phyloP scores from a whole-genome alignment of 2,888 invertebrate species.

The Leptarthrus brevirostris region DNA sequence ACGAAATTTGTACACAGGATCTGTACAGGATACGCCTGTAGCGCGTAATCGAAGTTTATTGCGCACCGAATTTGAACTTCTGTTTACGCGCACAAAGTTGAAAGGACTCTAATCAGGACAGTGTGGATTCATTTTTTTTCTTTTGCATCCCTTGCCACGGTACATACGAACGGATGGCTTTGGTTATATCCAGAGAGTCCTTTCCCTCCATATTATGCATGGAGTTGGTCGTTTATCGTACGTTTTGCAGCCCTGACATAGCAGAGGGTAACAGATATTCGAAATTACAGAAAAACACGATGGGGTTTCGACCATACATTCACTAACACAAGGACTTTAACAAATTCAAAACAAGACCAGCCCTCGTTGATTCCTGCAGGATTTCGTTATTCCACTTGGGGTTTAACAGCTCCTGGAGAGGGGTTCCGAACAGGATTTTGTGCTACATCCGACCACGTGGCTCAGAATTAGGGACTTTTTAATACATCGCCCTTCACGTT shows the following conservation, averaged over 20 bases:
- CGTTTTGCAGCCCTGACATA: slow-evolving; percentile 41
- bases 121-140: not conserved
- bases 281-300: slow-evolving; percentile 53
- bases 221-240: slow-evolving; percentile 39
- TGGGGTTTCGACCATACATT: slow-evolving; percentile 26
- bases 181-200: slow-evolving; percentile 14
- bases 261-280: slow-evolving; percentile 49
- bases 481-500: slow-evolving; percentile 14
- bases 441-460: slow-evolving; percentile 43
- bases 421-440: slow-evolving; percentile 37
- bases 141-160: slow-evolving; percentile 11
- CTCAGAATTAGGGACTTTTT: slow-evolving; percentile 43
- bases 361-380: slow-evolving; percentile 41
- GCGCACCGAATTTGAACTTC: slow-evolving; percentile 48
- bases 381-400: slow-evolving; percentile 51
- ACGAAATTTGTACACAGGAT: slow-evolving; percentile 11
- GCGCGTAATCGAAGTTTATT: slow-evolving; percentile 35
- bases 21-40: slow-evolving; percentile 33
- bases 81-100: slow-evolving; percentile 51
- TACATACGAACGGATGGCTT: slow-evolving; percentile 3
- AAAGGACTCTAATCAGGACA: slow-evolving; percentile 51
- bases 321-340: slow-evolving; percentile 31
- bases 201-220: slow-evolving; percentile 6
- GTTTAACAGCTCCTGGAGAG: slow-evolving; percentile 45
- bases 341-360: slow-evolving; percentile 51